Evolutionary conservation across 37 sponge, comb jelly and placozoan genomes (phyloP).

Genomic region (Geodia barretti): DNA sequence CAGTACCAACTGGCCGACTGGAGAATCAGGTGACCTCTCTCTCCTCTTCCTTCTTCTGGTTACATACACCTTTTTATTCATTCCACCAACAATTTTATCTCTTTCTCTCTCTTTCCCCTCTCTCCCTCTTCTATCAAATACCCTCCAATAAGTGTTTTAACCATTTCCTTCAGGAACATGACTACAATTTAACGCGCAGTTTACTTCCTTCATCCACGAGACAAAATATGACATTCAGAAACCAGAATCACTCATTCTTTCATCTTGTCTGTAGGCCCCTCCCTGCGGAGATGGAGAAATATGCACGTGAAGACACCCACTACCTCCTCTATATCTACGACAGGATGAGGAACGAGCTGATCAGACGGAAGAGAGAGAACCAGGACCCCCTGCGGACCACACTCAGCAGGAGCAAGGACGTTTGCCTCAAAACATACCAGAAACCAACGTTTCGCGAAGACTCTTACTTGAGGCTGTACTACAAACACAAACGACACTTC

Average conservation of each 20-base stretch:
- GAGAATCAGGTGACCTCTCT: conserved; percentile 75
- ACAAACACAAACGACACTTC: conserved; percentile 69
- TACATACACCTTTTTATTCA: neutral
- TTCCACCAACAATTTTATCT: neutral
- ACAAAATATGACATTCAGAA: no score
- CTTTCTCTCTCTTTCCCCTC: neutral
- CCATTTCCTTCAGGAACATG: no score
- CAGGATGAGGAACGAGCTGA: conserved; percentile 85
- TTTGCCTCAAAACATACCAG: conserved; percentile 70
- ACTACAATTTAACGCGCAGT: no score
- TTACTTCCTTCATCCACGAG: no score
- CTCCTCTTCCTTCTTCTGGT: neutral
- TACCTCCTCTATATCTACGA: conserved; percentile 95
- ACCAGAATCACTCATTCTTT: no score
- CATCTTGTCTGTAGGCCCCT: conserved; percentile 86
- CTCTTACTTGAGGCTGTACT: conserved; percentile 62
- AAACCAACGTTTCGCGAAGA: conserved; percentile 72
- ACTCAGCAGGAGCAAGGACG: conserved; percentile 52
- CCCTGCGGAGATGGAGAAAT: conserved; percentile 83
- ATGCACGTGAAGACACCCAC: conserved; percentile 98
- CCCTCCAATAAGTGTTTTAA: no score
- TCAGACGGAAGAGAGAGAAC: conserved; percentile 59
- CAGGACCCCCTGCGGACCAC: conserved; percentile 44
- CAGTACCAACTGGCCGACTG: conserved; percentile 98
- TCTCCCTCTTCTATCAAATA: neutral